Evolutionary conservation across 2,888 invertebrate genomes (phyloP).

Genomic region (Drosophila nigricruria): DNA sequence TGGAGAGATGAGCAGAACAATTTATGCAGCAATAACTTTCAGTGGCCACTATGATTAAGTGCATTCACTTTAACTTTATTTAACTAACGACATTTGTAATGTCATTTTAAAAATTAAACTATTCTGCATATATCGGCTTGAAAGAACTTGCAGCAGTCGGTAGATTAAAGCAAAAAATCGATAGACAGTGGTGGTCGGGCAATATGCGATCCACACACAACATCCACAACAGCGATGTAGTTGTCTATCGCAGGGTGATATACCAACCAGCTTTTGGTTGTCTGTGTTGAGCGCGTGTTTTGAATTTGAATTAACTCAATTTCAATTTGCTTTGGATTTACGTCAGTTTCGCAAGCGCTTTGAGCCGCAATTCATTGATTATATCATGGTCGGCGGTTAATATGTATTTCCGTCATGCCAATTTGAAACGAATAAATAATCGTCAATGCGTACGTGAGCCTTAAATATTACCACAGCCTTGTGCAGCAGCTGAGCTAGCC

Average conservation of each 20-base stretch:
- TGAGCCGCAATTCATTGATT: constrained; percentile 53
- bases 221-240: constrained; percentile 31
- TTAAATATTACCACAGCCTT: constrained; percentile 44
- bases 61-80: constrained; percentile 25
- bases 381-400: constrained; percentile 69
- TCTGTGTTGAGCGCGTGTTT: constrained; percentile 59
- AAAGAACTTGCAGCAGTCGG: constrained; percentile 14
- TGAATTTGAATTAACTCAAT: constrained; percentile 59
- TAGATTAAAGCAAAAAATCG: constrained; percentile 13
- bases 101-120: constrained; percentile 20
- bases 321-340: constrained; percentile 22
- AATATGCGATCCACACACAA: constrained; percentile 26
- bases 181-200: constrained; percentile 37
- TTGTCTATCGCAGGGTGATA: constrained; percentile 1
- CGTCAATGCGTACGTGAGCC: constrained; percentile 61
- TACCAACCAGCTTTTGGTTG: constrained; percentile 27
- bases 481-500: constrained; percentile 26
- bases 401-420: constrained; percentile 78
- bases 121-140: constrained; percentile 14
- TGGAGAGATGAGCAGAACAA: neutral
- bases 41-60: neutral
- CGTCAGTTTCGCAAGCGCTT: constrained; percentile 58
- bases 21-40: constrained; percentile 5
- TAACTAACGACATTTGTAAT: constrained; percentile 14
- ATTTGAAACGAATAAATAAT: constrained; percentile 40